Evolutionary conservation across 2,888 invertebrate species (phyloP).

Genomic region (Tubulanus polymorphus): DNA sequence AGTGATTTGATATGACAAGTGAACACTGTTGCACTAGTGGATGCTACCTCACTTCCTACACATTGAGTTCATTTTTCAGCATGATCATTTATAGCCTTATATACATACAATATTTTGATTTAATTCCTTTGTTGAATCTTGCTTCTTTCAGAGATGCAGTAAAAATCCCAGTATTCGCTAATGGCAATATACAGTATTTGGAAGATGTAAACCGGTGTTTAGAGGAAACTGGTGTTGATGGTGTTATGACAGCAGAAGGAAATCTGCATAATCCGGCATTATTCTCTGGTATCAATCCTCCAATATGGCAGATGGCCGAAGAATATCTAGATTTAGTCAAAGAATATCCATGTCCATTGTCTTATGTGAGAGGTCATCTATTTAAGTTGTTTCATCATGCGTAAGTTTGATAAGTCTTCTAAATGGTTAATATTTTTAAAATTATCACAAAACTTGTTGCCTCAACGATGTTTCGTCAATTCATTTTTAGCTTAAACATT

Average conservation of each 20-base stretch:
- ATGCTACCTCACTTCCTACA: no score
- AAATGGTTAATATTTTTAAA: no score
- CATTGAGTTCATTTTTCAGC: no score
- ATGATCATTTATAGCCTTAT: no score
- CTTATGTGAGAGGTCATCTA: slow-evolving; percentile 88
- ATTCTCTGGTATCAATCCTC: slow-evolving; percentile 66
- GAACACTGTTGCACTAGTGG: no score
- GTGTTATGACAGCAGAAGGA: slow-evolving; percentile 73
- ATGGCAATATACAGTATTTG: slow-evolving; percentile 92
- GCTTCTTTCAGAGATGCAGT: slow-evolving; percentile 66
- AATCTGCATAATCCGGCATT: slow-evolving; percentile 96
- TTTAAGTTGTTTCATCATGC: slow-evolving; percentile 95
- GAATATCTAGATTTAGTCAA: slow-evolving; percentile 83
- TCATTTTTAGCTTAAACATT: no score
- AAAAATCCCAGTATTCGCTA: slow-evolving; percentile 90
- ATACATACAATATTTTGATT: no score
- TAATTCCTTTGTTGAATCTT: no score
- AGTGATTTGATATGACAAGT: no score
- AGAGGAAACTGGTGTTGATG: slow-evolving; percentile 74
- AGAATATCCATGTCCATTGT: slow-evolving; percentile 79
- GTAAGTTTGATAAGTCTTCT: no score
- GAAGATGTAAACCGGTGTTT: slow-evolving; percentile 83
- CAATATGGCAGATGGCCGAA: slow-evolving; percentile 81
- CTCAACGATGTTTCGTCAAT: no score
- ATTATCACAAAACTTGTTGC: no score